A percentile compares a stretch with the other conserved stretches of the same genome.
phyloP scores from a whole-genome alignment of 2,113 vertebrate species.

The Acanthisitta chloris region DNA sequence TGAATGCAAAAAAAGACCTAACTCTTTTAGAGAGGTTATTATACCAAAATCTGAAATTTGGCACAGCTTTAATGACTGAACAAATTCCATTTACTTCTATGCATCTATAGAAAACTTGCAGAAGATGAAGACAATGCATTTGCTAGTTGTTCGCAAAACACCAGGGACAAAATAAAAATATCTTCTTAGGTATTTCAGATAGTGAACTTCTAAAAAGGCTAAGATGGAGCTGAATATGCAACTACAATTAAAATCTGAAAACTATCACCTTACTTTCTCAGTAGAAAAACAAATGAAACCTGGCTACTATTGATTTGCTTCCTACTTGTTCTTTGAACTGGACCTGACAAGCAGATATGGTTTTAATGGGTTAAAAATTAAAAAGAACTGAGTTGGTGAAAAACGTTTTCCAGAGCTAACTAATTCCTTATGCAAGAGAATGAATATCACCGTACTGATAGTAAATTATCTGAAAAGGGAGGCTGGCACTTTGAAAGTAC shows the following conservation, averaged over 20 bases:
- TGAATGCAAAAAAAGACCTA: neutral
- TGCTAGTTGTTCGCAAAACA: neutral
- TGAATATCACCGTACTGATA: neutral
- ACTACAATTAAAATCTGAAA: neutral
- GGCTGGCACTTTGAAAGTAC: neutral
- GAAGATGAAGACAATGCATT: neutral
- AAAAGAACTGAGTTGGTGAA: neutral
- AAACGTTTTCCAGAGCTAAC: neutral
- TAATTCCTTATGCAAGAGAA: neutral
- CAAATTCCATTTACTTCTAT: neutral
- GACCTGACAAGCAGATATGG: neutral
- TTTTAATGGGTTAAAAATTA: neutral
- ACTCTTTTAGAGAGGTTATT: neutral
- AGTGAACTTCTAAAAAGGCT: neutral
- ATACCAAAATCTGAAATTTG: neutral
- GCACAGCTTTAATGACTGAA: neutral
- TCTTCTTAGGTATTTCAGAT: neutral
- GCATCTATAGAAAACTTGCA: neutral
- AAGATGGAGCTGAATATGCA: neutral
- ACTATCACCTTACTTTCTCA: neutral
- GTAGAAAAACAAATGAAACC: neutral
- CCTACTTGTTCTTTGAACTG: neutral
- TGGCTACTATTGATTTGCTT: neutral
- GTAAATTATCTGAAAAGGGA: neutral
- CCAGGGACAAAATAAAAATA: neutral